These are phyloP conservation scores for Eupeodes luniger DNA, from an alignment of 2,888 invertebrate species.

Conservation along the genomic window DNA sequence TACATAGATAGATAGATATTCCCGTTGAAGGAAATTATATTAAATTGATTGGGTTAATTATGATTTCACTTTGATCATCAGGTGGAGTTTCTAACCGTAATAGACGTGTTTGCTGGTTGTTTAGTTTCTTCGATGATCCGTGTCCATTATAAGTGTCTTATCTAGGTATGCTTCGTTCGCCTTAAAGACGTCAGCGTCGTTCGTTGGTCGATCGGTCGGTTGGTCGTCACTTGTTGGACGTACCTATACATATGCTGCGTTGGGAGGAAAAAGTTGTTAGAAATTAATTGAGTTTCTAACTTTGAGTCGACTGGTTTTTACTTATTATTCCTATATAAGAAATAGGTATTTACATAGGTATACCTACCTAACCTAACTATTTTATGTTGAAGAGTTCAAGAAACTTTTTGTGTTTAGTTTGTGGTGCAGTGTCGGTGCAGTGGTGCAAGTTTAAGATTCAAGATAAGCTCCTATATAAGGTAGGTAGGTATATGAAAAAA, in stretches of 20 bases:
- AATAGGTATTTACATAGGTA: neutral
- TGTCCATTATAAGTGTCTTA: neutral
- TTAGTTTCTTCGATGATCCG: conserved; percentile 28
- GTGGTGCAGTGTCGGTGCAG: neutral
- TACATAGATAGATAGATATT: neutral
- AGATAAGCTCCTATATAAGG: neutral
- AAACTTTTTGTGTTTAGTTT: conserved; percentile 23
- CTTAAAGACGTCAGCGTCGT: neutral
- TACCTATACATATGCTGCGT: no score
- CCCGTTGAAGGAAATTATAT: conserved; percentile 56
- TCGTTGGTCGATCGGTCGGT: neutral
- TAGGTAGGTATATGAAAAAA: neutral
- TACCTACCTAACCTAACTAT: neutral
- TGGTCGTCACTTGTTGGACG: no score
- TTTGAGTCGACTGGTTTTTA: conserved; percentile 56
- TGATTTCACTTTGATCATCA: conserved; percentile 68
- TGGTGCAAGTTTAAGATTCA: neutral
- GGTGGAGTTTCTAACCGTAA: conserved; percentile 45
- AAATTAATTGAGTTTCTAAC: conserved; percentile 50
- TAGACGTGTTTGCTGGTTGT: conserved; percentile 36
- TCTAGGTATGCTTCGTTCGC: neutral
- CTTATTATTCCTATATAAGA: neutral
- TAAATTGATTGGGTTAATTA: conserved; percentile 72
- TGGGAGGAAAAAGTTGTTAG: conserved; percentile 28
- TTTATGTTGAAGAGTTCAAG: conserved; percentile 19